Evolutionary conservation across 2,113 vertebrate genomes (phyloP).

Genomic region (Neofelis nebulosa): DNA sequence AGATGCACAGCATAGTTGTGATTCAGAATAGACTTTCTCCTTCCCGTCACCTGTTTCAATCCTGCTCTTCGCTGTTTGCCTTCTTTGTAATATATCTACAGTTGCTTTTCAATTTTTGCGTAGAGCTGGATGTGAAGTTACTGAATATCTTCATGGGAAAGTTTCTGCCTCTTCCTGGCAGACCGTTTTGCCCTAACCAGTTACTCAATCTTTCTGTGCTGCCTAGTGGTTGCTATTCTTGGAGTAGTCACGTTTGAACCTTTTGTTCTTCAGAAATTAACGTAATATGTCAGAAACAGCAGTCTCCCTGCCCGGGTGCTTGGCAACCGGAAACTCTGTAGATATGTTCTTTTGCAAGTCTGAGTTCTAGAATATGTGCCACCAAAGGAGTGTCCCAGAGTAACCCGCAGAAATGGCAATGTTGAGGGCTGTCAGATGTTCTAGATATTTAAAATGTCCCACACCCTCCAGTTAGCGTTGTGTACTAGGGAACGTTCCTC

Average conservation of each 20-base stretch:
- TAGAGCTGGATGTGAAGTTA: background rate
- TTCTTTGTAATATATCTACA: background rate
- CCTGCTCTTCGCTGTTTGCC: background rate
- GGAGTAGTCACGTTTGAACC: background rate
- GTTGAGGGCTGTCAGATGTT: background rate
- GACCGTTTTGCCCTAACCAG: background rate
- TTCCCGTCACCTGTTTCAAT: slow-evolving; percentile 56
- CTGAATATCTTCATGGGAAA: background rate
- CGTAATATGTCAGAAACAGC: slow-evolving; percentile 38
- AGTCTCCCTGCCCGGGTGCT: slow-evolving; percentile 44
- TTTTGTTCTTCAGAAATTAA: slow-evolving; percentile 66
- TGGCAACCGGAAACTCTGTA: slow-evolving; percentile 38
- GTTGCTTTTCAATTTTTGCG: background rate
- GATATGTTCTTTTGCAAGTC: slow-evolving; percentile 4
- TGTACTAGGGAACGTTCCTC: background rate
- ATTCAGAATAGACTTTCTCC: slow-evolving; percentile 55
- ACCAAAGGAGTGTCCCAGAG: background rate
- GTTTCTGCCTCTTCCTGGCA: background rate
- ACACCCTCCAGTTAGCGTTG: background rate
- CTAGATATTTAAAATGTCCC: background rate
- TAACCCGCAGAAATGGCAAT: background rate
- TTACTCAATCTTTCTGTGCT: slow-evolving; percentile 40
- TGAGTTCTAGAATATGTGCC: background rate
- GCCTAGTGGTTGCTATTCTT: slow-evolving; percentile 19
- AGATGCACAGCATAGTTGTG: slow-evolving; percentile 52